Evolutionary conservation across 2,888 invertebrate species (phyloP).

Genomic region (Brachyopa scutellaris): DNA sequence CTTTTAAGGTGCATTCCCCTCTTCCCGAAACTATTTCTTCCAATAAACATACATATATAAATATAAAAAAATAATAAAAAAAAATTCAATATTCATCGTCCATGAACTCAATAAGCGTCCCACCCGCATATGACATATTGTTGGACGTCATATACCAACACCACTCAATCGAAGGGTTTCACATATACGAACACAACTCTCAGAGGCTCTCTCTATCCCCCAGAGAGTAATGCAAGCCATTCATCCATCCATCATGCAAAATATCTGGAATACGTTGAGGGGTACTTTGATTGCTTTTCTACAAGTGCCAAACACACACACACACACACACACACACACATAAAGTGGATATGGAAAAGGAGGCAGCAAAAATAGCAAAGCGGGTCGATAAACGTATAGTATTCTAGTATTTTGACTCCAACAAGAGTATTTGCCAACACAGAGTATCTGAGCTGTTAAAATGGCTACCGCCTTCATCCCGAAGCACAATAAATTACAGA

Average conservation of each 20-base stretch:
- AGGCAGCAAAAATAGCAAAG: slow-evolving; percentile 4
- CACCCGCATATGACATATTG: slow-evolving; percentile 18
- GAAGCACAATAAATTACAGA: slow-evolving; percentile 65
- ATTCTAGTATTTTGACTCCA: slow-evolving; percentile 63
- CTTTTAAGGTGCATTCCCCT: not conserved
- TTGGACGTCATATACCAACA: slow-evolving; percentile 5
- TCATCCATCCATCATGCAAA: slow-evolving; percentile 64
- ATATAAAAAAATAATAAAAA: slow-evolving; percentile 25
- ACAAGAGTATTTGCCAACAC: slow-evolving; percentile 67
- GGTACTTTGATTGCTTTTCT: slow-evolving; percentile 69
- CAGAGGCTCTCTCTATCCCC: not conserved
- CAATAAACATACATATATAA: slow-evolving; percentile 12
- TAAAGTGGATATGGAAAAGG: not conserved
- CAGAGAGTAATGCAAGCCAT: slow-evolving; percentile 59
- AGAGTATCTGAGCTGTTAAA: slow-evolving; percentile 54
- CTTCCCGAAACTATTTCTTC: slow-evolving; percentile 3
- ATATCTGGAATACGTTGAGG: slow-evolving; percentile 70
- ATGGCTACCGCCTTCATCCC: slow-evolving; percentile 47
- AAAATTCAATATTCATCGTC: slow-evolving; percentile 42
- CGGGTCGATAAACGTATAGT: slow-evolving; percentile 38
- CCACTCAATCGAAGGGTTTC: slow-evolving; percentile 19
- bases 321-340: not conserved
- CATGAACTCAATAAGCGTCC: slow-evolving; percentile 53
- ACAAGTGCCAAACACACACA: slow-evolving; percentile 25
- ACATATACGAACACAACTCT: not conserved